phyloP scores from a whole-genome alignment of 2,797 vertebrate genomes.

The Thamnophis elegans region DNA sequence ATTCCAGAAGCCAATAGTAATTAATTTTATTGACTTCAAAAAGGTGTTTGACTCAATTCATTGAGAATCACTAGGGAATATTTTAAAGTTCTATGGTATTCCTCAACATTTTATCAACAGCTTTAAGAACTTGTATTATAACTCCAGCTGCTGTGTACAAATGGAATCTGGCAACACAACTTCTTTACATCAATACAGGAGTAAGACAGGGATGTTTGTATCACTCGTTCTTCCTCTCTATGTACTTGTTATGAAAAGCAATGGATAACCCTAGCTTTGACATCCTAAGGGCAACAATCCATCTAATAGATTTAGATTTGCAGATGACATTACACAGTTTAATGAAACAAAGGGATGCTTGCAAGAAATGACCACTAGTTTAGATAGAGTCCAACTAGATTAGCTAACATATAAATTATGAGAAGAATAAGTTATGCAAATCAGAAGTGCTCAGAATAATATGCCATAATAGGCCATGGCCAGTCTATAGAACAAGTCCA shows the following conservation, averaged over 20 bases:
- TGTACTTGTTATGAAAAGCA: not conserved
- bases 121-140: not conserved
- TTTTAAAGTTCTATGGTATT: not conserved
- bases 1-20: not conserved
- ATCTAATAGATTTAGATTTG: not conserved
- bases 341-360: not conserved
- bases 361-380: not conserved
- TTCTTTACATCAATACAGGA: not conserved
- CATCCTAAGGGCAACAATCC: not conserved
- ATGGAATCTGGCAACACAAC: not conserved
- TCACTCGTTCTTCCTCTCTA: not conserved
- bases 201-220: not conserved
- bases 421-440: not conserved
- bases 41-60: not conserved
- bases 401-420: not conserved
- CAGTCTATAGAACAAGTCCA: not conserved
- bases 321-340: not conserved
- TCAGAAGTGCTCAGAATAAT: not conserved
- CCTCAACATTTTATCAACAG: not conserved
- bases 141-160: not conserved
- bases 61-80: not conserved
- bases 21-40: not conserved
- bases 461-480: not conserved
- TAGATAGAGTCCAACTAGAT: not conserved
- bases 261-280: not conserved